Evolutionary conservation across 2,113 vertebrate genomes (phyloP).

Genomic region (Apeltes quadracus): DNA sequence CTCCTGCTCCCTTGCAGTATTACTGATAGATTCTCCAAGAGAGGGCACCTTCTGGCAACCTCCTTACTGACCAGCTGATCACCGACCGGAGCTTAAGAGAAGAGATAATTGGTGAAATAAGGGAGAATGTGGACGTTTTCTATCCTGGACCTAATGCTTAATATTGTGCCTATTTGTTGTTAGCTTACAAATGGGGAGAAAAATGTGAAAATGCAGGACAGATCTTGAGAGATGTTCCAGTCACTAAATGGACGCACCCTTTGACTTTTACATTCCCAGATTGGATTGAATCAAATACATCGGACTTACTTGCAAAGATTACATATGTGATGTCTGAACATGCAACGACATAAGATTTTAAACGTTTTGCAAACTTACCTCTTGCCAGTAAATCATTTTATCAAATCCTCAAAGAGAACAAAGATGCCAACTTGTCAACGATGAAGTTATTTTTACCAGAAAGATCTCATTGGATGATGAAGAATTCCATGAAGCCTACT

Average conservation of each 20-base stretch:
- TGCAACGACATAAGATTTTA: too few relatives aligned
- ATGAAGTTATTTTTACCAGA: too few relatives aligned
- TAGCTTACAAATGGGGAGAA: neutral
- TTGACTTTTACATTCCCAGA: neutral
- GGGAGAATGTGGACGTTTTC: neutral
- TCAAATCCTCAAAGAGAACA: too few relatives aligned
- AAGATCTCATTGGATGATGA: too few relatives aligned
- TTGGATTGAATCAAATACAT: neutral
- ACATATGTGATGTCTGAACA: too few relatives aligned
- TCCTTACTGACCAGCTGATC: conserved; percentile 80
- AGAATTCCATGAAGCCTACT: too few relatives aligned
- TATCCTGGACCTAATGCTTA: too few relatives aligned
- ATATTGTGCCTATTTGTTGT: neutral
- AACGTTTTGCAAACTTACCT: too few relatives aligned
- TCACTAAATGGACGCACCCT: neutral
- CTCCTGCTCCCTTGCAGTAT: conserved; percentile 85
- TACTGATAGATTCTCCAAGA: conserved; percentile 79
- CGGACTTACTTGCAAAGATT: neutral
- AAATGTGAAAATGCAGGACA: neutral
- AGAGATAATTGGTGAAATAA: neutral
- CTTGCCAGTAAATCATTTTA: too few relatives aligned
- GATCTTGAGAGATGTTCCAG: neutral
- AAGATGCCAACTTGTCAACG: too few relatives aligned
- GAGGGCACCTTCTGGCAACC: conserved; percentile 70
- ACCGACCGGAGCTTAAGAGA: conserved; percentile 10